Base-by-base conservation (phyloP, 2,113 vertebrate genomes). In the Equus przewalskii region DNA sequence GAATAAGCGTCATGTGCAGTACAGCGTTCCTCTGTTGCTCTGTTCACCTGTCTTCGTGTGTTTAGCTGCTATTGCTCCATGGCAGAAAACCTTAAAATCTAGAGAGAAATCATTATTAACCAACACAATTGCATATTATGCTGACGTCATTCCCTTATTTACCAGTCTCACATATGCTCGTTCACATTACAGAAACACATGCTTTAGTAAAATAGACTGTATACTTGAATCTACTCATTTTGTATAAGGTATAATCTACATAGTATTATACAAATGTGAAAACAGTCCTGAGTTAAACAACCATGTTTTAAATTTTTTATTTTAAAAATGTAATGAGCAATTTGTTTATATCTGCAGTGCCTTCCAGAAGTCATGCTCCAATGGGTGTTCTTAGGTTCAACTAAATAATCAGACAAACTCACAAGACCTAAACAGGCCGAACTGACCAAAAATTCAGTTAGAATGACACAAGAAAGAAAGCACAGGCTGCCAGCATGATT, bases 291-390 rank as follows among this genome's bases (percentile, higher is more conserved):
- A 94, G 46, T 85, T 85, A 85, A 96, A 62, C 10, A 89, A 36
- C 33, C 78, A 10, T 72, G 8, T 67, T 94, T 94, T 56, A 80
- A 70, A 70, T 89, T 56, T 96, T 96, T 81, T 84, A 8, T 85
- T 62, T 80, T 21, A 54, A 94, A 73, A 94, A 82, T 89, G 8
- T 85, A 44, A 89, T 75, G 70, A 84, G 36, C 67, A 62, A 14
- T 13, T 65, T 88, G 60, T 46, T 65, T 58, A 8, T 69, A 81
- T 85, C 44, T 86, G 28, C 41, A 44, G 0, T 94, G 22, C 65
- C 41, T 73, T 91, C 73, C 51, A 41, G 18, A n/a, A 72, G 6
- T 82, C 44, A 36, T 79, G 28, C 93, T 72, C 44, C 70, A 49
- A 4, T n/a, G 33, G 67, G 28, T 80, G 7, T 81, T 96, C 67